Evolutionary conservation across 2,797 vertebrate genomes (phyloP).

Genomic region (Pseudomugil tenellus): DNA sequence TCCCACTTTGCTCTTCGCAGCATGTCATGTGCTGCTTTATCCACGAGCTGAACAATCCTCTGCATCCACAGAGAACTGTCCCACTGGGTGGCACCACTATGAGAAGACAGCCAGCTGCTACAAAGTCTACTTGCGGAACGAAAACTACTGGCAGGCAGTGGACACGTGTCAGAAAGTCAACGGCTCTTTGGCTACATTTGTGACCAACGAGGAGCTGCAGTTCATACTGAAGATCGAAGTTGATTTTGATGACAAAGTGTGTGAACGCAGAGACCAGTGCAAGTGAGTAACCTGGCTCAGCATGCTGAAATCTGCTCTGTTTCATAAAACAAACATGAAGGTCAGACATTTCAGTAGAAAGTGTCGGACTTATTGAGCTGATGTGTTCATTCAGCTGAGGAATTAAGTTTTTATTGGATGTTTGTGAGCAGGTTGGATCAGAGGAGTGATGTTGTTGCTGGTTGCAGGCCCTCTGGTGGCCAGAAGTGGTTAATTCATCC

Average conservation of each 20-base stretch:
- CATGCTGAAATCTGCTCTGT: background rate
- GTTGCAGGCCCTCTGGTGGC: conserved; percentile 60
- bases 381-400: background rate
- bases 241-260: conserved; percentile 91
- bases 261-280: conserved; percentile 90
- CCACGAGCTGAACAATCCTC: background rate
- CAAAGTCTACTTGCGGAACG: conserved; percentile 90
- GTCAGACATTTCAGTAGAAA: background rate
- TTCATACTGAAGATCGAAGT: conserved; percentile 96
- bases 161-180: conserved; percentile 96
- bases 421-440: background rate
- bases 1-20: background rate
- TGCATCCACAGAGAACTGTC: conserved; percentile 91
- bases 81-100: conserved; percentile 97
- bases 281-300: conserved; percentile 83
- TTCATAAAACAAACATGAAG: background rate
- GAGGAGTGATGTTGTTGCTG: background rate
- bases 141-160: conserved; percentile 98
- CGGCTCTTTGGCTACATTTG: conserved; percentile 94
- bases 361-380: background rate
- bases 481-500: background rate
- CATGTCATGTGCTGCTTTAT: background rate
- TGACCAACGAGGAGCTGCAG: conserved; percentile 94
- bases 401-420: background rate
- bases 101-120: conserved; percentile 98